Conservation (phyloP, 2,888 invertebrate genomes). For the Tiliacea citrago region DNA sequence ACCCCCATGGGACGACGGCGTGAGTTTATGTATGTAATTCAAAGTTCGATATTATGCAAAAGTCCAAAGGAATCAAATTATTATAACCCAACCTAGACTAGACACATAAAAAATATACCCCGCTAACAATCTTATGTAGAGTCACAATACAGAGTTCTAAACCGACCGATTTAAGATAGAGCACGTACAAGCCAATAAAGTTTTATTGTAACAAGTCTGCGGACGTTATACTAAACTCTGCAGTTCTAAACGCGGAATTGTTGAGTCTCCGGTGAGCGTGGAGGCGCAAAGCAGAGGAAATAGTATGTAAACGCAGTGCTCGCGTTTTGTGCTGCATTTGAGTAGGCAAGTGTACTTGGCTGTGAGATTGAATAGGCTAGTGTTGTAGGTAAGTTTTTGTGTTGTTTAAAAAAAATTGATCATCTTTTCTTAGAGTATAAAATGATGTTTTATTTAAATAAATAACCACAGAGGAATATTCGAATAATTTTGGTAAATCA, state of each 20-base stretch:
- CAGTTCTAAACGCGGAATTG: conserved; percentile 69
- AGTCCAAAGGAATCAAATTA: conserved; percentile 8
- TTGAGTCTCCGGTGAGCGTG: conserved; percentile 70
- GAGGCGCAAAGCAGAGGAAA: conserved; percentile 79
- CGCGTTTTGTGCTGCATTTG: conserved; percentile 57
- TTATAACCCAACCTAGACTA: not conserved
- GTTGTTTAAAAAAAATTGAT: not conserved
- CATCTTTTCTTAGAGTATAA: not conserved
- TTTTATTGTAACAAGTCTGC: conserved; percentile 65
- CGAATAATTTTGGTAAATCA: no score
- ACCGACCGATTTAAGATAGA: conserved; percentile 52
- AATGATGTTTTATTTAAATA: no score
- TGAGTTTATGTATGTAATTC: not conserved
- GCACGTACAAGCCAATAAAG: conserved; percentile 64
- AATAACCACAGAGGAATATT: no score
- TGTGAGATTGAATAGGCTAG: not conserved
- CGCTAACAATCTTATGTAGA: conserved; percentile 34
- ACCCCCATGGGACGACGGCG: not conserved
- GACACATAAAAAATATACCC: conserved; percentile 19
- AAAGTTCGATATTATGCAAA: not conserved
- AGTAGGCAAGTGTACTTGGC: conserved; percentile 40
- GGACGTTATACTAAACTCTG: conserved; percentile 58
- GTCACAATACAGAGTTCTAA: conserved; percentile 48
- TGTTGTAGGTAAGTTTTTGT: not conserved
- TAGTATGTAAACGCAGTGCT: conserved; percentile 82